Percentiles rank a stretch among this genome's conserved stretches.
Evolutionary conservation across 2,113 vertebrate genomes (phyloP).

Genomic region (Syngnathus typhle): DNA sequence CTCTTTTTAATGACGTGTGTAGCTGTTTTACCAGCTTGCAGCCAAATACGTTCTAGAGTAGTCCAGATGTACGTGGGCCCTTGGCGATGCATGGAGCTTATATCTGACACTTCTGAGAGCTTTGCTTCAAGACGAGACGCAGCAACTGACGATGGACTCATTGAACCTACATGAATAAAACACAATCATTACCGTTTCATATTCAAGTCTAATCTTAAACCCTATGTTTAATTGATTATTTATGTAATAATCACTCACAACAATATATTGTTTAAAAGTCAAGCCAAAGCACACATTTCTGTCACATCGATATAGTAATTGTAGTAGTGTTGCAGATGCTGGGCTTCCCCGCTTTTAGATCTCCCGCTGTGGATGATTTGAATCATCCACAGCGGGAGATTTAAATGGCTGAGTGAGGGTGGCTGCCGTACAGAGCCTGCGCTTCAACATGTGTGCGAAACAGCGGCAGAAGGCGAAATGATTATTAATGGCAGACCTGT

Average conservation of each 20-base stretch:
- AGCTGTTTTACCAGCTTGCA: conserved; percentile 84
- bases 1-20: neutral
- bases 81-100: conserved; percentile 79
- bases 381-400: neutral
- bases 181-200: neutral
- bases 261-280: neutral
- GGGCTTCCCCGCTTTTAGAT: neutral
- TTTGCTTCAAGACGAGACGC: conserved; percentile 89
- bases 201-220: no score
- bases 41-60: conserved; percentile 91
- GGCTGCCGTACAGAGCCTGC: neutral
- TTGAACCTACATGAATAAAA: conserved; percentile 72
- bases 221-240: no score
- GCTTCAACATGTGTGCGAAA: neutral
- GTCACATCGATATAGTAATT: neutral
- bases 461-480: neutral
- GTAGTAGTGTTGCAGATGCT: neutral
- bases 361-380: conserved; percentile 4
- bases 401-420: neutral
- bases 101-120: conserved; percentile 85
- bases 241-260: neutral
- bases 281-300: neutral
- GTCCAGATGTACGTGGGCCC: conserved; percentile 88
- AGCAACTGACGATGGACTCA: conserved; percentile 81
- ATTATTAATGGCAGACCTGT: conserved; percentile 68